A percentile compares a stretch with the other conserved stretches of the same genome.
These are phyloP conservation scores for Mycteria americana DNA, from an alignment of 2,797 vertebrate species.

Conservation along the genomic window DNA sequence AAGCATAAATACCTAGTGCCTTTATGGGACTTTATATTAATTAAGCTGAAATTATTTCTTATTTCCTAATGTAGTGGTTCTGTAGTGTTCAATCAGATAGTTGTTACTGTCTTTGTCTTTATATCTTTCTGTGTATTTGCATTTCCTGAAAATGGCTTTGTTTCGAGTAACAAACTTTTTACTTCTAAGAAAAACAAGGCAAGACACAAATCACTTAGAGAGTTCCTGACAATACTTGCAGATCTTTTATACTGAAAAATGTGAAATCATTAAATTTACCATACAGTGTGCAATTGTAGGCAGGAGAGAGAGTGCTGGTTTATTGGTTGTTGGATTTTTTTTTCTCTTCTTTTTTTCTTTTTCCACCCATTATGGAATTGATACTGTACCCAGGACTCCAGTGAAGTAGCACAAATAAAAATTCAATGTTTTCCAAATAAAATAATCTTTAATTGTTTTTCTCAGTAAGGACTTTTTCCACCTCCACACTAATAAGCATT, in stretches of 20 bases:
- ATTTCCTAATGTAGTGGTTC: not conserved
- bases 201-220: not conserved
- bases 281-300: not conserved
- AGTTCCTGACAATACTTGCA: not conserved
- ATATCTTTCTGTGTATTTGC: not conserved
- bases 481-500: constrained; percentile 55
- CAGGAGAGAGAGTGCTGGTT: not conserved
- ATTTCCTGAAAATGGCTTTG: not conserved
- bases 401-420: constrained; percentile 28
- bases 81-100: not conserved
- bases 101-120: not conserved
- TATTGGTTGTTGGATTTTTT: not conserved
- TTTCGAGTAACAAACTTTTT: not conserved
- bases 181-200: not conserved
- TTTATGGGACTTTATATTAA: not conserved
- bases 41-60: not conserved
- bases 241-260: not conserved
- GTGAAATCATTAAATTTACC: not conserved
- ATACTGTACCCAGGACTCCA: not conserved
- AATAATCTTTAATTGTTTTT: constrained; percentile 49
- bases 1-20: not conserved
- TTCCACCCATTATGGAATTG: not conserved
- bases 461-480: constrained; percentile 8
- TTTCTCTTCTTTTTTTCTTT: not conserved
- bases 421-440: constrained; percentile 42